Evolutionary conservation across 2,797 vertebrate genomes (phyloP).

Genomic region (Hyperoplus lanceolatus): DNA sequence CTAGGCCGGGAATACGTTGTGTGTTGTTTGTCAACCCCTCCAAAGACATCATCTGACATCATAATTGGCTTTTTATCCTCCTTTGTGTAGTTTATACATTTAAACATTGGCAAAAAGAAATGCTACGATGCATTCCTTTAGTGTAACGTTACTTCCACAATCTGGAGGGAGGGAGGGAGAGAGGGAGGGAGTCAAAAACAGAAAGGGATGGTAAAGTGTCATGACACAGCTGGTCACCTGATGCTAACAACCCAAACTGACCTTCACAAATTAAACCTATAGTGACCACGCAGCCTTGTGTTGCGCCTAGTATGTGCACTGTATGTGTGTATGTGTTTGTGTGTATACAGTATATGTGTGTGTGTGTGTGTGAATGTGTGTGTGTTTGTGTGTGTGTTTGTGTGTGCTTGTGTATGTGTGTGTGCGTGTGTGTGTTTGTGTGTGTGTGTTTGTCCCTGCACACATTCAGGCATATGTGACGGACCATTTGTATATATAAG

Average conservation of each 20-base stretch:
- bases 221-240: constrained; percentile 78
- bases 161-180: neutral
- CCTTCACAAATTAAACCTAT: constrained; percentile 44
- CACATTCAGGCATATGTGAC: constrained; percentile 30
- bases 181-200: neutral
- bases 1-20: neutral
- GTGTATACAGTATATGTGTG: neutral
- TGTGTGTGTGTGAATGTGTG: neutral
- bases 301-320: neutral
- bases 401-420: no score
- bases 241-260: constrained; percentile 62
- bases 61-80: neutral
- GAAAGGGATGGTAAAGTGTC: constrained; percentile 8
- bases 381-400: constrained; percentile 1
- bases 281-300: constrained; percentile 33
- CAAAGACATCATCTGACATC: constrained; percentile 6
- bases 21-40: neutral
- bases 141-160: constrained; percentile 16
- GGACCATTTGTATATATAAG: constrained; percentile 63
- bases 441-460: constrained; percentile 17
- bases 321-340: constrained; percentile 24
- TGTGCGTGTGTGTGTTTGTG: no score
- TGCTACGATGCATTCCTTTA: constrained; percentile 21
- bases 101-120: constrained; percentile 23
- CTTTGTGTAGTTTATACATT: constrained; percentile 6